Evolutionary conservation across 1,140 invertebrate species (phyloP).

Genomic region (Brachionus manjavacas): DNA sequence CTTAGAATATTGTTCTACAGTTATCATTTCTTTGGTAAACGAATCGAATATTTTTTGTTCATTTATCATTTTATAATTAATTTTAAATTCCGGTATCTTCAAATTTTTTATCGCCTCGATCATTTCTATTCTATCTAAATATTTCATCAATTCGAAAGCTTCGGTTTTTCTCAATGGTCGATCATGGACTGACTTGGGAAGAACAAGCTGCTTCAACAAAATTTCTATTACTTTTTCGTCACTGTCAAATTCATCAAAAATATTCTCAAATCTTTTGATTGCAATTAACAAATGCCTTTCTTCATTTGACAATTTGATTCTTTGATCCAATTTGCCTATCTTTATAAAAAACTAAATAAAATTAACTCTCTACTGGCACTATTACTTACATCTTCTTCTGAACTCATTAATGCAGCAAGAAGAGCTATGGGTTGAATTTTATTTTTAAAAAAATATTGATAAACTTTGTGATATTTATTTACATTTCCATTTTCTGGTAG

Average conservation of each 20-base stretch:
- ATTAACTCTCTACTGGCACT: not conserved
- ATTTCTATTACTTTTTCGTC: not conserved
- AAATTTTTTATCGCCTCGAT: not conserved
- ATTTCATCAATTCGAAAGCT: constrained; percentile 29
- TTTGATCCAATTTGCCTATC: constrained; percentile 4
- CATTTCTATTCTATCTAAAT: not conserved
- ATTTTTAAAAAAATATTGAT: not conserved
- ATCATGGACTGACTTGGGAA: not conserved
- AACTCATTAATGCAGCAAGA: not conserved
- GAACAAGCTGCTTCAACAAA: not conserved
- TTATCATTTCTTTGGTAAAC: not conserved
- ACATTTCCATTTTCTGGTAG: constrained; percentile 22
- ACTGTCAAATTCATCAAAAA: not conserved
- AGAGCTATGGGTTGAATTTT: not conserved
- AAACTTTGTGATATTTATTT: constrained; percentile 26
- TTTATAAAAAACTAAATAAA: not conserved
- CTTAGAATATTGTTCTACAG: not conserved
- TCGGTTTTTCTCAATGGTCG: not conserved
- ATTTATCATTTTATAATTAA: not conserved
- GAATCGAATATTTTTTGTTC: not conserved
- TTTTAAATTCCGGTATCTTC: not conserved
- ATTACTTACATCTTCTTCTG: constrained; percentile 4
- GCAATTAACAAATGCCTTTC: constrained; percentile 10
- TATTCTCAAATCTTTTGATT: constrained; percentile 1
- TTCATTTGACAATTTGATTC: constrained; percentile 23